Base-by-base conservation (phyloP, 2,888 invertebrate species). In the Hydraecia micacea region DNA sequence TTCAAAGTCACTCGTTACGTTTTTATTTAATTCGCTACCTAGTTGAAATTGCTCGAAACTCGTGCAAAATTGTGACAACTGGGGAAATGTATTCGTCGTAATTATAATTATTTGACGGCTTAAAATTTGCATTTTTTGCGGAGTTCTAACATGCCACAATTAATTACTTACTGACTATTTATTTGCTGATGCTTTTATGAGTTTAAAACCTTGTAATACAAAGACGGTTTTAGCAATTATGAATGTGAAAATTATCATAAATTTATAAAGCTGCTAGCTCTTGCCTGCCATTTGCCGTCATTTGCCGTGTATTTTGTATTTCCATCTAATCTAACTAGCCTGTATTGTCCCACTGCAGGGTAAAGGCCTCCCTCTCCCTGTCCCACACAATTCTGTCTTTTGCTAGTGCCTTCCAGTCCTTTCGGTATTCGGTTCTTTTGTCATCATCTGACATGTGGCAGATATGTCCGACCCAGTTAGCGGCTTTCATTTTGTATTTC, bases 121-220 rank as follows among this genome's bases (percentile, higher is more conserved):
- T 65, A 42, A 46, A 70, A 78, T 78, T 78, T 70, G 28, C 65
- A 70, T 78, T 70, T 72, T 73, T 73, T 28, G 15, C 28, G n/a
- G 9, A 49, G 13, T 77, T 69, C 36, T 62, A 46, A 62, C 67
- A 71, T 77, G 62, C 62, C n/a, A 71, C 62, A 25, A 65, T 81
- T 74, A 74, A 42, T 75, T 58, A 75, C 18, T 0, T 25, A 67
- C 13, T 67, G 52, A 15, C 18, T 66, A 76, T 60, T 52, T 42
- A 58, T 52, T 39, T 63, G 1, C 6, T 60, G 28, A 1, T 60
- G 62, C 15, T 76, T 74, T 55, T 32, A 21, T 39, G 62, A 21
- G 28, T 42, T 39, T 21, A 1, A 42, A 60, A 77, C 55, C 36
- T 42, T 78, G 52, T 46, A 36, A 52, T 25, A 3, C 46, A 52